Evolutionary conservation across 2,113 vertebrate genomes (phyloP).

Genomic region (Megaceryle maxima): DNA sequence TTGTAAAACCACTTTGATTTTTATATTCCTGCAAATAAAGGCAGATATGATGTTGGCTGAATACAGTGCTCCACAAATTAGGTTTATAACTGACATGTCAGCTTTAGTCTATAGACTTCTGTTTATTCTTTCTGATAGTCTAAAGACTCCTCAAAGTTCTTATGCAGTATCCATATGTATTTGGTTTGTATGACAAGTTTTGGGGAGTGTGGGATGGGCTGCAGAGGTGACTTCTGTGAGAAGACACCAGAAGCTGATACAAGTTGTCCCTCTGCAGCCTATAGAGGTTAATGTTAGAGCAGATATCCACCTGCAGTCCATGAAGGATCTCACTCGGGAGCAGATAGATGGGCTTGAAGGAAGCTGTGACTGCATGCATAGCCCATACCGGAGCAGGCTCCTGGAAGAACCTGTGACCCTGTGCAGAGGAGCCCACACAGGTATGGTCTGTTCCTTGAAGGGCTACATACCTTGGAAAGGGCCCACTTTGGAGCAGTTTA

Average conservation of each 20-base stretch:
- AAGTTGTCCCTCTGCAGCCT: neutral
- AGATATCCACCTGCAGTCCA: neutral
- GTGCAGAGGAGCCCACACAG: neutral
- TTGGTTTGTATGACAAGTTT: neutral
- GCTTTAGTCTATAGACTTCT: neutral
- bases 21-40: neutral
- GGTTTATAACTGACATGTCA: neutral
- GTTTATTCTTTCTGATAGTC: neutral
- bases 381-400: neutral
- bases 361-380: too few species aligned
- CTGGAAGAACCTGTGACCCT: neutral
- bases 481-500: neutral
- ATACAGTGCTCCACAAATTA: neutral
- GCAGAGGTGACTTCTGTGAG: neutral
- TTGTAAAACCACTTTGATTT: neutral
- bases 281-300: neutral
- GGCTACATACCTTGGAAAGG: neutral
- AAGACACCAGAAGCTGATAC: neutral
- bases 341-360: too few species aligned
- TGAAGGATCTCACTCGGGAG: neutral
- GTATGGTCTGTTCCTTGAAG: neutral
- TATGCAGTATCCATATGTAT: rapidly evolving
- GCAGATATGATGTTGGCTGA: neutral
- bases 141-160: neutral
- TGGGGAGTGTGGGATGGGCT: too few species aligned